Conservation (phyloP, 2,113 vertebrate species). For the Spilogale gracilis region DNA sequence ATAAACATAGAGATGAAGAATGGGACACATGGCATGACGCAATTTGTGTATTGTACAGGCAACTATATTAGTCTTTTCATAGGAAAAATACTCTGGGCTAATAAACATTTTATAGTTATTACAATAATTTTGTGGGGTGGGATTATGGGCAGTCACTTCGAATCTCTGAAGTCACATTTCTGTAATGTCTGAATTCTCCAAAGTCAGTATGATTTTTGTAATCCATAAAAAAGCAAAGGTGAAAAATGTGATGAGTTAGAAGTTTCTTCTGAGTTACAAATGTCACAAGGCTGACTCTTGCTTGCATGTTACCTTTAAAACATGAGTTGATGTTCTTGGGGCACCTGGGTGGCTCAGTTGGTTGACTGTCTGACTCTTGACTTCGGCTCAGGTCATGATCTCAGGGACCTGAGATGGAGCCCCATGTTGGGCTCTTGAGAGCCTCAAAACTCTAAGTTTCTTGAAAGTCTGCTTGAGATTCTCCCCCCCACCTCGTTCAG, state of each 20-base stretch:
- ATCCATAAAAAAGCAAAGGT: background rate
- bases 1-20: background rate
- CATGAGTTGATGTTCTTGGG: background rate
- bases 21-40: background rate
- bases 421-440: background rate
- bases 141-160: background rate
- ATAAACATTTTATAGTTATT: background rate
- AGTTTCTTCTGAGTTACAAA: background rate
- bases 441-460: too few species aligned
- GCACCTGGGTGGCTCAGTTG: background rate
- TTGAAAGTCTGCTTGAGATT: background rate
- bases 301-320: background rate
- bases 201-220: background rate
- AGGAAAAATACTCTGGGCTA: background rate
- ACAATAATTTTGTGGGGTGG: background rate
- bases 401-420: background rate
- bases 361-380: background rate
- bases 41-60: slow-evolving; percentile 13
- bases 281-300: background rate
- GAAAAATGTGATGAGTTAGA: background rate
- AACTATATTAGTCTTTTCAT: background rate
- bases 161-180: background rate
- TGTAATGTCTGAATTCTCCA: background rate
- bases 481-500: background rate
- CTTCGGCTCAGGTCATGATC: background rate